Evolutionary conservation across 2,113 vertebrate species (phyloP), one percentile per base, ranked within the genome.

Genomic region (Eptesicus fuscus): DNA sequence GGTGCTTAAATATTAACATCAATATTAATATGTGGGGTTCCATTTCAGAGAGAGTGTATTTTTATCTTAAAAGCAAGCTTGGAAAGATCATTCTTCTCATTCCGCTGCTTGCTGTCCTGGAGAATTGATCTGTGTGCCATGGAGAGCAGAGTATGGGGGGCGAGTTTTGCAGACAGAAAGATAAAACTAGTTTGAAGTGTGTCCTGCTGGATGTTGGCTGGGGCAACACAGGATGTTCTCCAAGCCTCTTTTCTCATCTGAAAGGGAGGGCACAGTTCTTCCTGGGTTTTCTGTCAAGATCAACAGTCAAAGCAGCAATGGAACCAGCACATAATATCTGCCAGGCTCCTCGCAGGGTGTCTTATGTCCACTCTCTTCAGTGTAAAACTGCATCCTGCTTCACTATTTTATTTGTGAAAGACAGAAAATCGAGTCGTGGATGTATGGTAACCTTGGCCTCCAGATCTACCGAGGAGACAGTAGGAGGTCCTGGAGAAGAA

Each of bases 291-390:
- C 82, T 18, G n/a, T 7, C 28, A n/a, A 51, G 42, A 32, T 4
- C 2, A 2, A 6, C 17, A 1, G 12, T 20, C 5, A 83, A 4
- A 37, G 32, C 32, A n/a, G 7, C 14, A 51, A 10, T 2, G 16
- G 9, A 7, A 0, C 0, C 2, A 49, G 42, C 8, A 4, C 14
- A 25, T 49, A 11, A 13, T 2, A 1, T 4, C 6, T 1, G 2
- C 18, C 9, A 2, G 1, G 30, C 2, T 32, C 35, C 7, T 28
- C 0, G 1, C 10, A 1, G 7, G 28, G 4, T 28, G 2, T 13
- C 67, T 87, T 20, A 7, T 0, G 0, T 16, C 9, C 11, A 0
- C 83, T 40, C 0, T 16, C 49, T 56, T 44, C 11, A 16, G 13
- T 5, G 23, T 13, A 16, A 82, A 59, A 28, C 6, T 28, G 16